Base-by-base conservation (phyloP, 2,797 vertebrate genomes). In the Orestias chungarensis region DNA sequence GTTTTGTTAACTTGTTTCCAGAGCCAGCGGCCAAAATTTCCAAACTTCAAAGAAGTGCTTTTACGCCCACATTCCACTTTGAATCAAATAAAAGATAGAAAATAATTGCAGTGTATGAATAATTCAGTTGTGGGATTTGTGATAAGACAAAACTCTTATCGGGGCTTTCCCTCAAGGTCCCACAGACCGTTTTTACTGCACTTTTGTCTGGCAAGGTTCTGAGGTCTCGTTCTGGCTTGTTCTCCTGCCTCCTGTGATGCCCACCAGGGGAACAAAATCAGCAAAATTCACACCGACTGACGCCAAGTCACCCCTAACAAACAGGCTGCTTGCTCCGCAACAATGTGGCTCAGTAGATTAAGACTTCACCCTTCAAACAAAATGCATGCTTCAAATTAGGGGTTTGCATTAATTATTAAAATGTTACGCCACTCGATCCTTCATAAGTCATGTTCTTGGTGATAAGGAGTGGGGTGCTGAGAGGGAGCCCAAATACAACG, bases 81-180 rank as follows among this genome's bases (percentile, higher is more conserved):
- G 81, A 88, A 87, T 89, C 82, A 82, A 82, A 89, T 75, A 82
- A 82, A 71, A 89, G 86, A 89, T 81, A 80, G 82, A 84, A 81
- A 82, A 82, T 90, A 91, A 90, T 90, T 91, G 83, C 77, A 2
- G 55, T 20, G 11, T 52, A 90, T 92, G 85, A 91, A 92, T 92
- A 78, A 92, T 93, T 90, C 89, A 93, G 80, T 84, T 76, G 72
- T 75, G 87, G 88, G 76, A 86, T 88, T 88, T 80, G 79, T 71
- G 83, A 89, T 90, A 91, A 90, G 79, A 83, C 84, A 73, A 87
- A 86, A 85, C 87, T 80, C 80, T 87, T 88, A 92, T 88, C 76
- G 0, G 79, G 83, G 73, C 57, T 84, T 82, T 76, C 87, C 89
- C 84, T 88, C 68, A 82, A 91, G 84, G 88, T 89, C 87, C 84